Conservation (phyloP, 2,797 vertebrate genomes). For the Lepilemur septentrionalis region DNA sequence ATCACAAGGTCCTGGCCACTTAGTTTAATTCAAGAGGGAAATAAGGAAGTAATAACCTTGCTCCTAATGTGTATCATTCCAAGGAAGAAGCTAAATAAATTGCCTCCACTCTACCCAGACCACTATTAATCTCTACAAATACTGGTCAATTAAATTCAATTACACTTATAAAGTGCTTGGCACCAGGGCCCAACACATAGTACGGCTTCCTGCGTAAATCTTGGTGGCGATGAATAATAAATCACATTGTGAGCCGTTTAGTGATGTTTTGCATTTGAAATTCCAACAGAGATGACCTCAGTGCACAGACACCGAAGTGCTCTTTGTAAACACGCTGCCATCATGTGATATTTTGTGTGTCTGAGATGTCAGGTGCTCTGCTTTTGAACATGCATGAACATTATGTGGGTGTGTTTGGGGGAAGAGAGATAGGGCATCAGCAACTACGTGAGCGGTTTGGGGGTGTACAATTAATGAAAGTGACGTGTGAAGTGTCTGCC, state of each 20-base stretch:
- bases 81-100: constrained; percentile 56
- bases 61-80: constrained; percentile 57
- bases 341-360: background rate
- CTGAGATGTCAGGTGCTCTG: background rate
- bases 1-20: background rate
- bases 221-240: constrained; percentile 52
- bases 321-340: background rate
- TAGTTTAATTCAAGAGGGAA: constrained; percentile 54
- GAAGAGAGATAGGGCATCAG: background rate
- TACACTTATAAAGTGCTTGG: constrained; percentile 49
- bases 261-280: constrained; percentile 46
- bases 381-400: background rate
- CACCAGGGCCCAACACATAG: background rate
- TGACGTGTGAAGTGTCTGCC: background rate
- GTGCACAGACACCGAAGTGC: background rate
- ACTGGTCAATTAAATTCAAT: constrained; percentile 61
- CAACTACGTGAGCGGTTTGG: background rate
- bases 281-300: constrained; percentile 8
- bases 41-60: constrained; percentile 62
- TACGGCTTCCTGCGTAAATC: constrained; percentile 52
- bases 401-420: background rate
- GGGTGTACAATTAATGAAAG: background rate
- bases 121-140: constrained; percentile 65
- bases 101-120: constrained; percentile 12
- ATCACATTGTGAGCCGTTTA: constrained; percentile 37